Evolutionary conservation across 2,113 vertebrate genomes (phyloP), one percentile per base, ranked within the genome.

Genomic region (Perccottus glenii): DNA sequence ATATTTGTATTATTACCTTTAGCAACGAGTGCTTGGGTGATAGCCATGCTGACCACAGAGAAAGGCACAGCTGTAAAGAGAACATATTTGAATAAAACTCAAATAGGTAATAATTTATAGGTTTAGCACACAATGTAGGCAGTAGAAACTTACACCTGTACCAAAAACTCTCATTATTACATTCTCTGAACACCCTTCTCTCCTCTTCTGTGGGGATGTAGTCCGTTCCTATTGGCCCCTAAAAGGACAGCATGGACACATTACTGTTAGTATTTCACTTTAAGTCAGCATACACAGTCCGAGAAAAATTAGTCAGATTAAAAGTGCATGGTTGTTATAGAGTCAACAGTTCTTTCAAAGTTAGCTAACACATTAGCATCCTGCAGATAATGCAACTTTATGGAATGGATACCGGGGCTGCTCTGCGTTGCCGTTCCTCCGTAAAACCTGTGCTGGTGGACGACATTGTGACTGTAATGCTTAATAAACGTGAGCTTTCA

Each of bases 171-270:
- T 99, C 97, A 1, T 83, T 52, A 59, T 88, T 93, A 82, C 97
- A 99, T 75, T 99, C 95, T 68, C 32, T 90, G 2, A 98, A 92
- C 42, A 96, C 83, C 64, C 80, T 87, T 82, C 53, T 92, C 90
- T 99, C 96, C 10, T 96, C 96, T 5, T 96, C 94, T 15, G 94
- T 98, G 0, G 92, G 94, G 75, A 94, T 56, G 46, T 97, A 97
- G 40, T 86, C 78, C 19, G 64, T 57, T 9, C 85, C 89, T 49
- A 93, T 1, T 4, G 82, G 83, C 27, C 72, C 75, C 95, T 95
- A 47, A 45, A 43, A 9, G n/a, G 19, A 33, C 10, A 12, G 35
- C 11, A 60, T 33, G 75, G 42, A 66, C 27, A 52, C 19, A 61
- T 35, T 3, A 47, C 11, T 58, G 14, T 6, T 6, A 53, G 51